These are phyloP conservation scores for Eurypyga helias DNA, from an alignment of 2,113 vertebrate genomes.

Conservation along the genomic window DNA sequence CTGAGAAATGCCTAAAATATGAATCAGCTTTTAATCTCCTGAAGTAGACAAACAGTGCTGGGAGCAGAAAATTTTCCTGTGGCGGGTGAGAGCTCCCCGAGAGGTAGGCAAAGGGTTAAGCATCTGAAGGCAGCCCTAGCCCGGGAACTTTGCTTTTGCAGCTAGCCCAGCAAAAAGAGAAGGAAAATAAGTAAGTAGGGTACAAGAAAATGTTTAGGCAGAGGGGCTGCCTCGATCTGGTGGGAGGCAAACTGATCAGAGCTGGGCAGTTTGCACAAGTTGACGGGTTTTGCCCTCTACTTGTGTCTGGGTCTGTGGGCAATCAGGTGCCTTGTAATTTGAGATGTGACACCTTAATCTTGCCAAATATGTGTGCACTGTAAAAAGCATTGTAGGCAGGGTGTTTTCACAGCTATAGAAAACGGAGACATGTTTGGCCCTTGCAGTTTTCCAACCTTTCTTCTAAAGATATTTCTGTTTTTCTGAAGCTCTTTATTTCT, in stretches of 20 bases:
- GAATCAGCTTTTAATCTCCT: conserved; percentile 27
- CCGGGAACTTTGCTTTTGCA: not conserved
- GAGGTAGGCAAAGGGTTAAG: conserved; percentile 70
- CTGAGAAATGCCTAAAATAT: conserved; percentile 15
- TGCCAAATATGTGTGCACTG: conserved; percentile 70
- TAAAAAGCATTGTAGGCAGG: not conserved
- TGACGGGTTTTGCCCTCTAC: not conserved
- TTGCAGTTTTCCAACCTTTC: not conserved
- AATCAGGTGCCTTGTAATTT: conserved; percentile 71
- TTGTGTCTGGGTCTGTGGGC: conserved; percentile 63
- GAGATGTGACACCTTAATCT: conserved; percentile 80
- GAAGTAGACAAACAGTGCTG: not conserved
- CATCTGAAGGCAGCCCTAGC: not conserved
- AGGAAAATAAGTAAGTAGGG: not conserved
- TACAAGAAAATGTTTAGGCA: not conserved
- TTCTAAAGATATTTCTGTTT: not conserved
- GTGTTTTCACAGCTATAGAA: conserved; percentile 2
- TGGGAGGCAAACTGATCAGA: not conserved
- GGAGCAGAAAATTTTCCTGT: not conserved
- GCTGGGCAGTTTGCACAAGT: not conserved
- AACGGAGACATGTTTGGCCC: not conserved
- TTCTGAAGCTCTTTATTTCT: not conserved
- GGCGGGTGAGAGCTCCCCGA: not conserved
- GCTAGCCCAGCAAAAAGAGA: not conserved
- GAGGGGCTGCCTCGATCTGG: not conserved